Conservation (phyloP, 2,888 invertebrate species). For the Pegoplata infirma region DNA sequence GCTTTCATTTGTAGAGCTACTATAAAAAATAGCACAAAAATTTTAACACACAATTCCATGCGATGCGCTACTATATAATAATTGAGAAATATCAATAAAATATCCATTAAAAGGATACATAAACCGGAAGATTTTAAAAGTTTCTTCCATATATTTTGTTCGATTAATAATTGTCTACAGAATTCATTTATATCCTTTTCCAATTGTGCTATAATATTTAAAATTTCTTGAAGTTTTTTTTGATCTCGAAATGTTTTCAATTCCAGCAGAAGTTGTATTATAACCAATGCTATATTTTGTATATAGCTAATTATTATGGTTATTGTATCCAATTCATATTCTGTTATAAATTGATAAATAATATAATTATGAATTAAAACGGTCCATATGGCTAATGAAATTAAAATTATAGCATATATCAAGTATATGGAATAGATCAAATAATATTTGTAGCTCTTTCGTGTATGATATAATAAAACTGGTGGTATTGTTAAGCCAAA, state of each 20-base stretch:
- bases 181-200: background rate
- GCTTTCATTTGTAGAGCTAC: background rate
- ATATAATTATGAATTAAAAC: background rate
- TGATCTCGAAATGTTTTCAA: background rate
- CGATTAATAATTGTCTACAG: background rate
- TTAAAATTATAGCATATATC: background rate
- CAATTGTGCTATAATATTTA: background rate
- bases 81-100: background rate
- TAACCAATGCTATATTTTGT: background rate
- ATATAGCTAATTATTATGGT: background rate
- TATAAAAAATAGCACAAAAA: background rate
- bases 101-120: background rate
- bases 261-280: background rate
- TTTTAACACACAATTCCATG: background rate
- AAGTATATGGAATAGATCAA: background rate
- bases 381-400: background rate
- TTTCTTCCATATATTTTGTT: background rate
- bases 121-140: background rate
- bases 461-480: background rate
- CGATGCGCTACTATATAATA: background rate
- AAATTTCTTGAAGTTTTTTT: background rate
- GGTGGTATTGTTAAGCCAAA: slow-evolving; percentile 28
- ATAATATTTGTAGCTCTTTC: background rate
- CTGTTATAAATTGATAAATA: background rate
- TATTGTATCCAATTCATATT: background rate